Evolutionary conservation across 1,140 invertebrate species (phyloP).

Genomic region (Galendromus occidentalis): DNA sequence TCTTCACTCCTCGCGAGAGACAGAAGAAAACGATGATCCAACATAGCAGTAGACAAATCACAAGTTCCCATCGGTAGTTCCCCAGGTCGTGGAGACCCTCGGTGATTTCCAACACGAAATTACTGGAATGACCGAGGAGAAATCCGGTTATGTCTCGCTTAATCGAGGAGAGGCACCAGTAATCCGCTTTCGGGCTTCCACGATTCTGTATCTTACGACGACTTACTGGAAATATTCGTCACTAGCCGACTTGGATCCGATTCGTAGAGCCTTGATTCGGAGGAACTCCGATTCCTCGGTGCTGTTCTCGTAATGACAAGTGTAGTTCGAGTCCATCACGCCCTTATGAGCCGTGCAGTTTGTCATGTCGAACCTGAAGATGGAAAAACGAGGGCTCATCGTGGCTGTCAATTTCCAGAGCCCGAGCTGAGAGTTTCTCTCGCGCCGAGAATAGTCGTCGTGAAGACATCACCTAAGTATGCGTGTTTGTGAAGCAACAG

Average conservation of each 20-base stretch:
- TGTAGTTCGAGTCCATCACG: conserved; percentile 24
- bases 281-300: conserved; percentile 31
- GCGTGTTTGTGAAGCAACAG: no score
- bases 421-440: no score
- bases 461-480: no score
- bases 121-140: conserved; percentile 23
- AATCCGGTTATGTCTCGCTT: no score
- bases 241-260: conserved; percentile 24
- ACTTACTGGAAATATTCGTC: conserved; percentile 24
- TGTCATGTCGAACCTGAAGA: conserved; percentile 24
- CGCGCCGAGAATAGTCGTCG: no score
- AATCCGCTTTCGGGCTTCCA: conserved; percentile 8
- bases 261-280: conserved; percentile 30
- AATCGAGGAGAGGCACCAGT: no score
- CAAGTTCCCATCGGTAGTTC: conserved; percentile 80
- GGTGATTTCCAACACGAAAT: conserved; percentile 54
- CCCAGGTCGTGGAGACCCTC: conserved; percentile 60
- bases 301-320: conserved; percentile 29
- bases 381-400: no score
- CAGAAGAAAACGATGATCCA: conserved; percentile 92
- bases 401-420: no score
- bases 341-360: conserved; percentile 27
- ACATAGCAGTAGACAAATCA: conserved; percentile 66
- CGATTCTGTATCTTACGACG: conserved; percentile 12
- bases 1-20: conserved; percentile 94